Percentiles rank a stretch among this genome's conserved stretches.
Conservation (phyloP, 2,113 vertebrate species). For the Brienomyrus brachyistius region DNA sequence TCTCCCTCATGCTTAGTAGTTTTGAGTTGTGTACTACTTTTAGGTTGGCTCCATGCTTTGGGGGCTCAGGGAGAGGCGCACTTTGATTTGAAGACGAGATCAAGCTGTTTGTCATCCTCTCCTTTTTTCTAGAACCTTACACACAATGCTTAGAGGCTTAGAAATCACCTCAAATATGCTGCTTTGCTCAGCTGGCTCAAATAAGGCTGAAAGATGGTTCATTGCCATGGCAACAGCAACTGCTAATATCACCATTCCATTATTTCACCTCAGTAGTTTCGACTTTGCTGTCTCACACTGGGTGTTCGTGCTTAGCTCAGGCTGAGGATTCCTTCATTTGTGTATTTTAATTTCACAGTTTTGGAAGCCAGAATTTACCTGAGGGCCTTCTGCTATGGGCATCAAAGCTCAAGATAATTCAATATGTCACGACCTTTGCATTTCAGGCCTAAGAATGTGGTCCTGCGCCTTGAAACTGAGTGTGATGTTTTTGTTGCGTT, state of each 20-base stretch:
- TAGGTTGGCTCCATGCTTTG: neutral
- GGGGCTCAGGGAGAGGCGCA: neutral
- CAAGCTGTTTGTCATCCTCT: constrained; percentile 4
- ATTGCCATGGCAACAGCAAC: constrained; percentile 22
- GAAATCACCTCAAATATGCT: constrained; percentile 9
- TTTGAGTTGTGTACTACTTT: neutral
- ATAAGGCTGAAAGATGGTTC: constrained; percentile 9
- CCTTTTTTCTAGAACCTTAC: neutral
- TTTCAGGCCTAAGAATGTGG: neutral
- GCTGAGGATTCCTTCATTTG: neutral
- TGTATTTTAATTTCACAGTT: neutral
- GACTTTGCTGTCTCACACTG: constrained; percentile 10
- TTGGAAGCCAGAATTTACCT: neutral
- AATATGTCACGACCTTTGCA: neutral
- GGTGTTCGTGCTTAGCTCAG: neutral
- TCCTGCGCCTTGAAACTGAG: neutral
- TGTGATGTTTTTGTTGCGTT: neutral
- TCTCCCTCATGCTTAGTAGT: neutral
- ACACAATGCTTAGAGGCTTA: neutral
- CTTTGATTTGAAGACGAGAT: constrained; percentile 16
- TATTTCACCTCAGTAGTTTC: neutral
- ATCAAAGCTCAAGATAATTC: neutral
- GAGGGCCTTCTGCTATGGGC: neutral
- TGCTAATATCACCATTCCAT: constrained; percentile 8
- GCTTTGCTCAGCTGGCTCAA: constrained; percentile 10